Base-by-base conservation (phyloP, 2,888 invertebrate genomes). In the Cabera pusaria region DNA sequence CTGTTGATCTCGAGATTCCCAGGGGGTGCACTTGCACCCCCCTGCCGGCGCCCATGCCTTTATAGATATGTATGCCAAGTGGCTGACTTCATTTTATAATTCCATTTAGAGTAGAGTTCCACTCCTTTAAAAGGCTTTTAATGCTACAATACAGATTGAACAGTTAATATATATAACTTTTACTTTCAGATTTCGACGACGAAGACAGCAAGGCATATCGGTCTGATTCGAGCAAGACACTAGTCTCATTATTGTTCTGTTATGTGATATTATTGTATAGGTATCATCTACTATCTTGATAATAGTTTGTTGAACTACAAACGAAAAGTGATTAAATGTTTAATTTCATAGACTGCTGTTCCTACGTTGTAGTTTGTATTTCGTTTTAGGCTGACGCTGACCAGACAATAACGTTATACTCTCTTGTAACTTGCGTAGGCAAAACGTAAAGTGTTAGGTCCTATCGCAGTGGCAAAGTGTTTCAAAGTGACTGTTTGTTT, bases 101-200 rank as follows among this genome's bases (percentile, higher is more conserved):
- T n/a, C n/a, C n/a, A n/a, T n/a, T n/a, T n/a, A n/a, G n/a, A n/a
- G n/a, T n/a, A n/a, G n/a, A n/a, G n/a, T n/a, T n/a, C n/a, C n/a
- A n/a, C n/a, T n/a, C n/a, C n/a, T n/a, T n/a, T n/a, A n/a, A n/a
- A n/a, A n/a, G n/a, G n/a, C n/a, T n/a, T n/a, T n/a, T n/a, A n/a
- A n/a, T n/a, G n/a, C n/a, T n/a, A n/a, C n/a, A n/a, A n/a, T n/a
- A n/a, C n/a, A n/a, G n/a, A n/a, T n/a, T n/a, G n/a, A n/a, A n/a
- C n/a, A n/a, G n/a, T n/a, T 14, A 14, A 3, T 14, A 14, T 3
- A 14, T 14, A 14, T 14, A 2, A 14, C 2, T 26, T 26, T 36
- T 49, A 37, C 35, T 42, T 29, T 79, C 70, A 86, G 86, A 76
- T 67, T 76, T 76, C 35, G 76, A 73, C 16, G 79, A 73, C 32